Percentiles rank a stretch among this genome's conserved stretches.
Conservation (phyloP, 2,797 vertebrate genomes). For the Sebastiscus tertius region DNA sequence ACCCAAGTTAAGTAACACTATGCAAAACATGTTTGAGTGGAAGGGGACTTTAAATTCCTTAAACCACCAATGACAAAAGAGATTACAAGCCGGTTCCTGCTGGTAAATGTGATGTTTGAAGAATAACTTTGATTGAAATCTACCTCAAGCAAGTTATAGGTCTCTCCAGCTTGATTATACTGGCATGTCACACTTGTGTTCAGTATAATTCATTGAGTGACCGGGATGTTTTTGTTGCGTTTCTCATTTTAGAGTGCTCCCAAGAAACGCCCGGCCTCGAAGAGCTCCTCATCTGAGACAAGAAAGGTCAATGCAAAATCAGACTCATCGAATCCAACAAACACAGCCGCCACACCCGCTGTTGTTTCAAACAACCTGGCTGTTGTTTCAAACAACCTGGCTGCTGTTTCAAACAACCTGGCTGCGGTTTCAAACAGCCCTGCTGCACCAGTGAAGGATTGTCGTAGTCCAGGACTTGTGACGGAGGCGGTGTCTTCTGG, state of each 20-base stretch:
- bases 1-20: neutral
- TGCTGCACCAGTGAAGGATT: neutral
- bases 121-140: neutral
- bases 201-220: neutral
- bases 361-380: neutral
- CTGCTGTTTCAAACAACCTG: neutral
- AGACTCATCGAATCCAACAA: neutral
- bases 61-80: neutral
- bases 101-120: neutral
- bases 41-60: neutral
- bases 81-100: neutral
- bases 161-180: neutral
- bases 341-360: neutral
- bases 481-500: neutral
- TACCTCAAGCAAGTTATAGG: neutral
- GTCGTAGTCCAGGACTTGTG: neutral
- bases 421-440: neutral
- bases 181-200: neutral
- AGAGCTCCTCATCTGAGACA: slow-evolving; percentile 2
- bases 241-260: slow-evolving; percentile 44
- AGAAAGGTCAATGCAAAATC: neutral
- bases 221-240: slow-evolving; percentile 4
- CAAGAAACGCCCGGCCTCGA: slow-evolving; percentile 52
- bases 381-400: neutral
- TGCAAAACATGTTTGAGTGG: neutral